Conservation (phyloP, 2,888 invertebrate genomes). For the Plagiodera versicolora region DNA sequence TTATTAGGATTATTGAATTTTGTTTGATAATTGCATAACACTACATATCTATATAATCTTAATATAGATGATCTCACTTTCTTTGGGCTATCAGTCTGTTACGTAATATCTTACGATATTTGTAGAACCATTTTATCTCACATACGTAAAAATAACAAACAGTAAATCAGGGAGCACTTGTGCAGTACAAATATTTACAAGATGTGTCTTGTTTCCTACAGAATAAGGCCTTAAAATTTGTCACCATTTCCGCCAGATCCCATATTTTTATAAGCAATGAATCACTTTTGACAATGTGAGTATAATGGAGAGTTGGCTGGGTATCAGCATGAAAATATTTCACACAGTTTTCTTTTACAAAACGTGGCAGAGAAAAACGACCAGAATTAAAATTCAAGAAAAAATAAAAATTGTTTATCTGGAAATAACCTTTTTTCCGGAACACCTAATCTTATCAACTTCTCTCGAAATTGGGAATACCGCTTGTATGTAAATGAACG, state of each 20-base stretch:
- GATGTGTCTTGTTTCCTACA: constrained; percentile 6
- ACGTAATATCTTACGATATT: constrained; percentile 4
- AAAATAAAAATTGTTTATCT: too few relatives aligned
- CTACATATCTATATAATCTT: not conserved
- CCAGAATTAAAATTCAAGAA: too few relatives aligned
- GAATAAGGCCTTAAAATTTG: not conserved
- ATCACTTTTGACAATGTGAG: not conserved
- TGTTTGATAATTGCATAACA: too few relatives aligned
- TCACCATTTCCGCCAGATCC: not conserved
- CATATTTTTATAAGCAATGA: not conserved
- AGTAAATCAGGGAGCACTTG: constrained; percentile 3
- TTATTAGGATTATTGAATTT: too few relatives aligned
- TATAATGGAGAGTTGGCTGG: too few relatives aligned
- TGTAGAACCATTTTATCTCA: constrained; percentile 1
- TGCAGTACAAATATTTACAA: constrained; percentile 12
- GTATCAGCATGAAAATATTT: not conserved
- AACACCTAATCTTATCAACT: too few relatives aligned
- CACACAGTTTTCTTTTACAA: too few relatives aligned
- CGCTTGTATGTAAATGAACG: too few relatives aligned
- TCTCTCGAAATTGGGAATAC: too few relatives aligned
- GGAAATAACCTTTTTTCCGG: too few relatives aligned
- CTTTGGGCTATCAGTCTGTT: constrained; percentile 9
- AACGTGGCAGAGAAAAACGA: too few relatives aligned
- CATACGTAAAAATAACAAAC: constrained; percentile 9
- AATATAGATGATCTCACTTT: not conserved